Conservation (phyloP, 2,797 vertebrate species). For the Erpetoichthys calabaricus region DNA sequence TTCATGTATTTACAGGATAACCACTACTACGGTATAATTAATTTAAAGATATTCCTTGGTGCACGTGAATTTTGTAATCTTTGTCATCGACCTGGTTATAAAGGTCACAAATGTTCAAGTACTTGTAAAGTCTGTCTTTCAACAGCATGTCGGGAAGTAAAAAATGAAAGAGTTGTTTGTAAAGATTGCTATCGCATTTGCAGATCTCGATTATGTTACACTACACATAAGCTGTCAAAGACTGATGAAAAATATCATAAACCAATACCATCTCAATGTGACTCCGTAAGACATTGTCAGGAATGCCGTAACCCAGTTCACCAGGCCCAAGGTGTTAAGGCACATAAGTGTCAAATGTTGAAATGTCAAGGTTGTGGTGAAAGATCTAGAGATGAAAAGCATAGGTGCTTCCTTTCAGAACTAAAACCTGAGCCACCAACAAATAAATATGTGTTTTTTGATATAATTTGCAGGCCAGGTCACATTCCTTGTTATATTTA, state of each 20-base stretch:
- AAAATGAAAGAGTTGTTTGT: conserved; percentile 1
- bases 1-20: conserved; percentile 1
- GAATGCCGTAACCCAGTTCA: background rate
- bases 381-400: background rate
- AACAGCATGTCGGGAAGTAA: background rate
- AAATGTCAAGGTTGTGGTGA: background rate
- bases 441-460: background rate
- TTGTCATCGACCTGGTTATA: background rate
- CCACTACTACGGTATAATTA: conserved; percentile 1
- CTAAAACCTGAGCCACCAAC: background rate
- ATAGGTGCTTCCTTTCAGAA: background rate
- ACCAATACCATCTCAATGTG: background rate
- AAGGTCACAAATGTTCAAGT: background rate
- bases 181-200: background rate
- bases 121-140: conserved; percentile 1
- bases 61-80: background rate
- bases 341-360: background rate
- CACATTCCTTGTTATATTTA: conserved; percentile 1
- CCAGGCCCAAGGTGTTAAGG: background rate
- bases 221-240: background rate
- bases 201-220: background rate
- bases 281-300: background rate
- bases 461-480: background rate
- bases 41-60: background rate
- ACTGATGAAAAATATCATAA: background rate